phyloP scores from a whole-genome alignment of 1,140 invertebrate genomes.

The Oryctes rhinoceros region DNA sequence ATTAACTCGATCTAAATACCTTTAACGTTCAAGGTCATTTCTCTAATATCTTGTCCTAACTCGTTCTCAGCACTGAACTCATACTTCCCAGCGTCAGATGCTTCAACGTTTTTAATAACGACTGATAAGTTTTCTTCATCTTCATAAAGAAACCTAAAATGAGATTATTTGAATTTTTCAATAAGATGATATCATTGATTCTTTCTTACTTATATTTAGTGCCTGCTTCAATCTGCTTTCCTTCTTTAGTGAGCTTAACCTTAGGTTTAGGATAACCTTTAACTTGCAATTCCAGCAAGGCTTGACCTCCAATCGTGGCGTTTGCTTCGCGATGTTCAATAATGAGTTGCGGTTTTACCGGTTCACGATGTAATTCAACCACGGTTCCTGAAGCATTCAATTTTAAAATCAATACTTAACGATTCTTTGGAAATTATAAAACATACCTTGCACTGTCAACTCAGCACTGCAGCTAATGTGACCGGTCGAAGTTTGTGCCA shows the following conservation, averaged over 20 bases:
- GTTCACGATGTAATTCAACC: slow-evolving; percentile 81
- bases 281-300: slow-evolving; percentile 93
- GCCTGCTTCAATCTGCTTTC: slow-evolving; percentile 80
- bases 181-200: slow-evolving; percentile 50
- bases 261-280: slow-evolving; percentile 94
- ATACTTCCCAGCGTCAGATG: slow-evolving; percentile 86
- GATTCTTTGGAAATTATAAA: not conserved
- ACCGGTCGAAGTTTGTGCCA: slow-evolving; percentile 89
- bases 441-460: slow-evolving; percentile 83
- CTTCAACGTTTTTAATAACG: slow-evolving; percentile 87
- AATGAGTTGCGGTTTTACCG: slow-evolving; percentile 79
- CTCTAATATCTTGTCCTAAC: slow-evolving; percentile 77
- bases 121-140: slow-evolving; percentile 91
- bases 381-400: slow-evolving; percentile 69
- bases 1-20: not conserved
- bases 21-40: slow-evolving; percentile 30
- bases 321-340: slow-evolving; percentile 79
- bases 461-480: slow-evolving; percentile 95
- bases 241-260: slow-evolving; percentile 88
- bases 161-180: slow-evolving; percentile 49
- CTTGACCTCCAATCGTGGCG: slow-evolving; percentile 84
- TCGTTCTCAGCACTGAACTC: slow-evolving; percentile 87
- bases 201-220: slow-evolving; percentile 73
- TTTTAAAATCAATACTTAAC: not conserved
- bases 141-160: slow-evolving; percentile 80